Base-by-base conservation (phyloP, 1,140 invertebrate species). In the Rhizoglyphus robini region DNA sequence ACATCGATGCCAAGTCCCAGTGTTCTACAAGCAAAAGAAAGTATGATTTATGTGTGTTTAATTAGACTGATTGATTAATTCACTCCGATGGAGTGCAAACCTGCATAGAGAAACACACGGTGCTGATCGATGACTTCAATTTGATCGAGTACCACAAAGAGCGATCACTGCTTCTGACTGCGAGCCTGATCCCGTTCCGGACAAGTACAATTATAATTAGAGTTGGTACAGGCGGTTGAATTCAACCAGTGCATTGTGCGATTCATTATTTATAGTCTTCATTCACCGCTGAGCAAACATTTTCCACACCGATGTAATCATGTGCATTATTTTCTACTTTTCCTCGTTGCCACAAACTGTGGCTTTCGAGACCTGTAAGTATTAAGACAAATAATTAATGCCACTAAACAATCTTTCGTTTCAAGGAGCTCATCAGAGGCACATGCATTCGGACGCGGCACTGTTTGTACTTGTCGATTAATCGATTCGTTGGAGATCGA, bases 11-110 rank as follows among this genome's bases (percentile, higher is more conserved):
- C 8, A 76, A 81, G 1, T 77, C 80, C 57, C 87, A 90, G 71
- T 90, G 88, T 87, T 88, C 5, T 90, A 90, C 71, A 85, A 86
- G 69, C 82, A 81, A 23, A 79, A 79, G 58, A 84, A 85, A 78
- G 85, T 86, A 75, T 73, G 69, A 15, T 46, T 23, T 23, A 15
- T 23, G 15, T 46, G 15, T 46, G 15, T 23, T 46, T 23, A n/a
- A n/a, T n/a, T n/a, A n/a, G n/a, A n/a, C n/a, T n/a, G n/a, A n/a
- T n/a, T n/a, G n/a, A n/a, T n/a, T n/a, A n/a, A n/a, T n/a, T n/a
- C n/a, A n/a, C n/a, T n/a, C n/a, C n/a, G n/a, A n/a, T n/a, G n/a
- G 11, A 46, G 69, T 62, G 29, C 71, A 87, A 82, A 83, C 81
- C 1, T 90, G 88, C 68, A 72, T 77, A 61, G 79, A 88, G 69